Evolutionary conservation across 1,140 invertebrate species (phyloP).

Genomic region (Aphidius ervi): DNA sequence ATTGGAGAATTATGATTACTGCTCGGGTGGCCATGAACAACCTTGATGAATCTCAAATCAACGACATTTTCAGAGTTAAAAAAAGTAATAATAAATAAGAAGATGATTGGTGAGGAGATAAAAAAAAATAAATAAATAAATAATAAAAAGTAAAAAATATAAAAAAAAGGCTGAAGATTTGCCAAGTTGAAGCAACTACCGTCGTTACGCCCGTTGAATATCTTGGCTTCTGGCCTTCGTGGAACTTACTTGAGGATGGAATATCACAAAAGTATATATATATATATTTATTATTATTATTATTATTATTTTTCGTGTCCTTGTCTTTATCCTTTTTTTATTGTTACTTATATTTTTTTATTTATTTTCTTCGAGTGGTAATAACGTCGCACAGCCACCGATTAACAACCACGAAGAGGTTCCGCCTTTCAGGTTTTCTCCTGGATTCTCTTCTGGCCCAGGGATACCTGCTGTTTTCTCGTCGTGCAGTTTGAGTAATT

Average conservation of each 20-base stretch:
- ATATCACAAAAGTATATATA: too few relatives aligned
- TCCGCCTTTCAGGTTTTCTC: slow-evolving; percentile 15
- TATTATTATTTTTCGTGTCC: too few relatives aligned
- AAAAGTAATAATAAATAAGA: not conserved
- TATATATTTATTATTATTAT: too few relatives aligned
- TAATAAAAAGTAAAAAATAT: slow-evolving; percentile 1
- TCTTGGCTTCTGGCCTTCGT: slow-evolving; percentile 30
- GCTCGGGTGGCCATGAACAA: slow-evolving; percentile 2
- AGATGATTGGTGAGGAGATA: not conserved
- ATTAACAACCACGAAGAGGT: slow-evolving; percentile 23
- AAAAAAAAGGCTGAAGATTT: slow-evolving; percentile 31
- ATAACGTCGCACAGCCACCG: slow-evolving; percentile 24
- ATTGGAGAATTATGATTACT: not conserved
- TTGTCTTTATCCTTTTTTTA: not conserved
- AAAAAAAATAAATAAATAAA: too few relatives aligned
- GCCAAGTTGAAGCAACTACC: slow-evolving; percentile 31
- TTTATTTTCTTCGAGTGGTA: slow-evolving; percentile 10
- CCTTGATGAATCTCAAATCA: not conserved
- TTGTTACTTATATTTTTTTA: slow-evolving; percentile 12
- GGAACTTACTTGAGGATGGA: slow-evolving; percentile 29
- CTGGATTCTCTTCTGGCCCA: not conserved
- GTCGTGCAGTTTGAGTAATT: slow-evolving; percentile 17
- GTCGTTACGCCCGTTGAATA: slow-evolving; percentile 36
- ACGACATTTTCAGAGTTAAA: slow-evolving; percentile 1
- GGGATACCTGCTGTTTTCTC: slow-evolving; percentile 3